Base-by-base conservation (phyloP, 2,888 invertebrate species). In the Xestia xanthographa region DNA sequence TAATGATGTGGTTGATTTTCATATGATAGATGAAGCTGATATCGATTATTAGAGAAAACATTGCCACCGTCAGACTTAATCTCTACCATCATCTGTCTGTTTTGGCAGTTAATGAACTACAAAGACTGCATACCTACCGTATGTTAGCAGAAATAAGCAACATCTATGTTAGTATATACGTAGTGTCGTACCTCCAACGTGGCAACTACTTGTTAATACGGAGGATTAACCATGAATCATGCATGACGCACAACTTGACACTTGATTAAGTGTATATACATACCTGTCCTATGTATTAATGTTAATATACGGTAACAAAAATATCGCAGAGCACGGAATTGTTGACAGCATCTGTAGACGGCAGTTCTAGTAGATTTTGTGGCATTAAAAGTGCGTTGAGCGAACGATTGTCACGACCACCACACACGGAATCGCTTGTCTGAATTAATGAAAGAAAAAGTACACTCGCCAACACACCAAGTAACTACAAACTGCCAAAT, bases 241-340 rank as follows among this genome's bases (percentile, higher is more conserved):
- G 56, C 68, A 29, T 74, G 62, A 50, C 71, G 34, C 50, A 66
- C 34, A 74, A 29, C 48, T 71, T 84, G 70, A 66, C 66, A 65
- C 60, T 63, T 73, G 68, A 77, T 81, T 79, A 78, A 75, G 60
- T 66, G 41, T 45, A 60, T 41, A 80, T 65, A 80, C n/a, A 80
- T 58, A 80, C n/a, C 20, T 80, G 65, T 48, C n/a, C 17, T 38
- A 22, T 17, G n/a, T 41, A 29, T 29, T 63, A 56, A 80, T 56
- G 38, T 29, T 6, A 6, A 12, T n/a, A 58, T 17, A 2, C 29
- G 58, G 5, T 56, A 26, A 56, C 26, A 56, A 56, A 62, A 12
- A 38, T 38, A 38, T 22, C 62, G 12, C 38, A 62, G 62, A 62
- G n/a, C 41, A 41, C 14, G 14, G 17, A 17, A 41, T 29, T 60